Percentiles rank a stretch among this genome's conserved stretches.
These are phyloP conservation scores for Hydropotes inermis DNA, from an alignment of 2,113 vertebrate species.

Conservation along the genomic window DNA sequence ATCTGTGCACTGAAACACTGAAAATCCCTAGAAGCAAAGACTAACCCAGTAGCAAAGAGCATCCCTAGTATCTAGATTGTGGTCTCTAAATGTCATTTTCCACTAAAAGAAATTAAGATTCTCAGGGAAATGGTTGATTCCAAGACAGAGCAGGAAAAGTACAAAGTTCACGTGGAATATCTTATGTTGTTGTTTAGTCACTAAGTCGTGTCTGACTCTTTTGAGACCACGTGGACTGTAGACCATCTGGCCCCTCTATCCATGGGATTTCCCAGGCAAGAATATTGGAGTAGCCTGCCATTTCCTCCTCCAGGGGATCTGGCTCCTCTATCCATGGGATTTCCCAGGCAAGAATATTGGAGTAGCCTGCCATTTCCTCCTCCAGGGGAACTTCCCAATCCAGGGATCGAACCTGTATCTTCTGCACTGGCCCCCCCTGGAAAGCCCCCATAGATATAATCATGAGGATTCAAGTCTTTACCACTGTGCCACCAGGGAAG, in stretches of 20 bases:
- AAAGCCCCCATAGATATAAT: too few species aligned
- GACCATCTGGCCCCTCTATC: not conserved
- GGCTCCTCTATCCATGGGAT: not conserved
- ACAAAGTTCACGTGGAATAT: not conserved
- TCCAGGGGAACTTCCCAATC: not conserved
- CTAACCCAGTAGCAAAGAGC: not conserved
- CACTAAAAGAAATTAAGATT: not conserved
- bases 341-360: not conserved
- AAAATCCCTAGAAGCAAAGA: slow-evolving; percentile 27
- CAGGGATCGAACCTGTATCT: not conserved
- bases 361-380: not conserved
- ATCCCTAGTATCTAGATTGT: not conserved
- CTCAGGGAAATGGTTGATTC: not conserved
- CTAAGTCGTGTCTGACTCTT: not conserved
- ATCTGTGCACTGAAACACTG: not conserved
- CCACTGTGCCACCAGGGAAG: not conserved
- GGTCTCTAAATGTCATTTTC: not conserved
- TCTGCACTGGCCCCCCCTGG: not conserved
- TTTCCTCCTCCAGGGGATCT: not conserved
- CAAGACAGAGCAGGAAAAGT: not conserved
- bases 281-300: not conserved
- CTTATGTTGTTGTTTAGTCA: not conserved
- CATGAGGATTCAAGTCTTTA: not conserved
- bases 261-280: not conserved
- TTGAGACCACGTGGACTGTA: not conserved